Evolutionary conservation across 2,797 vertebrate species (phyloP).

Genomic region (Strix occidentalis): DNA sequence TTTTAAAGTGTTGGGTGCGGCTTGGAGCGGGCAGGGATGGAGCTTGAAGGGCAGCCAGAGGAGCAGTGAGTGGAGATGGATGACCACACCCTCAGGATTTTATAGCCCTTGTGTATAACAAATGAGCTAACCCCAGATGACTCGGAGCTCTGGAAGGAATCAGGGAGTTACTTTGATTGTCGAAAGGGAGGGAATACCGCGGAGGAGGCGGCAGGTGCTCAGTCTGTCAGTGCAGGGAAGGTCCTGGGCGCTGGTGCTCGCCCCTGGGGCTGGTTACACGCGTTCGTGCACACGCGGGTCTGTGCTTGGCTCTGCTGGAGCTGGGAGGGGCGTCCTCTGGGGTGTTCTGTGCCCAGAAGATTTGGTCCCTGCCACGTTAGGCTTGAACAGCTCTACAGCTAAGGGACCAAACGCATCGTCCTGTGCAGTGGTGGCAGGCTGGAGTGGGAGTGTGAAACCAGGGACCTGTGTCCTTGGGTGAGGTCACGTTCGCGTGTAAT

Average conservation of each 20-base stretch:
- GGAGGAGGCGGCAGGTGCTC: too few species aligned
- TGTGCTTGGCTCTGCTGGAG: accelerated
- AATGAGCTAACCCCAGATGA: background rate
- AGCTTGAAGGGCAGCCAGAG: background rate
- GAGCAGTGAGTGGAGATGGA: background rate
- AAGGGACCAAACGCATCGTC: background rate
- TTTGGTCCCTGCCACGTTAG: too few species aligned
- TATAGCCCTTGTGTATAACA: background rate
- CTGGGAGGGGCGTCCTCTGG: background rate
- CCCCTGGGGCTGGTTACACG: accelerated
- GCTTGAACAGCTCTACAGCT: background rate
- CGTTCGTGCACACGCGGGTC: accelerated
- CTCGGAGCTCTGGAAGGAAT: background rate
- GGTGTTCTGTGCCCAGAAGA: too few species aligned
- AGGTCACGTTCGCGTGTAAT: too few species aligned
- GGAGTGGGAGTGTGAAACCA: background rate
- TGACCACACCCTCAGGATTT: background rate
- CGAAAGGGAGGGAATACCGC: accelerated
- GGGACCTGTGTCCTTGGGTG: background rate
- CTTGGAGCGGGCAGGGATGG: background rate
- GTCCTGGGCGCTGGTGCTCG: background rate
- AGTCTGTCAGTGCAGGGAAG: too few species aligned
- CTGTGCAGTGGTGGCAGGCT: background rate
- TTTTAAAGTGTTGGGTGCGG: background rate
- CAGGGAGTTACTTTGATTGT: background rate